Evolutionary conservation across 2,797 vertebrate genomes (phyloP).

Genomic region (Sebastes oblongus): DNA sequence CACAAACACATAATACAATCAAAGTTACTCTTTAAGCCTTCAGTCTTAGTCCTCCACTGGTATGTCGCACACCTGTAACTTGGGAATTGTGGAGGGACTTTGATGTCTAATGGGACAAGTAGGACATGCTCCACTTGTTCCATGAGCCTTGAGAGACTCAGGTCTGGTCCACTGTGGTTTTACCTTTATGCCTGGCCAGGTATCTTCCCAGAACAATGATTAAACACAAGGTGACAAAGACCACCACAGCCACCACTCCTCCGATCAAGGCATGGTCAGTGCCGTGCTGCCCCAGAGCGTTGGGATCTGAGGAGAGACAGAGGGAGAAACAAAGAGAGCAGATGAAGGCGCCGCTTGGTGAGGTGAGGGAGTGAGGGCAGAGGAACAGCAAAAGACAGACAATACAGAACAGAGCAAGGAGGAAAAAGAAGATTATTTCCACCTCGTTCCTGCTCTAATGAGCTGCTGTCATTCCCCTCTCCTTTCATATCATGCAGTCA

Average conservation of each 20-base stretch:
- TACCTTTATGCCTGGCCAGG: conserved; percentile 99
- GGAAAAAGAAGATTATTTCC: conserved; percentile 58
- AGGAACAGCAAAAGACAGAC: conserved; percentile 26
- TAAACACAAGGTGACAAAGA: conserved; percentile 98
- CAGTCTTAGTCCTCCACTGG: neutral
- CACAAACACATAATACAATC: neutral
- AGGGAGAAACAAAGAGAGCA: conserved; percentile 46
- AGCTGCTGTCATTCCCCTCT: conserved; percentile 60
- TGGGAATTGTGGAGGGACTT: conserved; percentile 9
- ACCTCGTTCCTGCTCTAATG: conserved; percentile 64
- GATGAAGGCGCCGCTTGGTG: conserved; percentile 34
- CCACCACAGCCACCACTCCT: conserved; percentile 98
- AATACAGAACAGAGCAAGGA: conserved; percentile 50
- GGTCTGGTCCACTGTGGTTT: conserved; percentile 50
- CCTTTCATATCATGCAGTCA: conserved; percentile 58
- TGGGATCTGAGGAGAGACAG: conserved; percentile 86
- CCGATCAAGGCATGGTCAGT: conserved; percentile 98
- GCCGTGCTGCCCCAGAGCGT: conserved; percentile 89
- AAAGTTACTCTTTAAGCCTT: neutral
- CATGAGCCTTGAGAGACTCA: conserved; percentile 22
- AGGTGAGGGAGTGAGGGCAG: conserved; percentile 42
- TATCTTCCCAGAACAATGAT: conserved; percentile 99
- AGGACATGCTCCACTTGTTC: conserved; percentile 22
- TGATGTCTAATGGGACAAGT: conserved; percentile 31
- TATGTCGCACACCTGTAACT: neutral